Base-by-base conservation (phyloP, 1,140 invertebrate genomes). In the Pseudobourletiella spinata region DNA sequence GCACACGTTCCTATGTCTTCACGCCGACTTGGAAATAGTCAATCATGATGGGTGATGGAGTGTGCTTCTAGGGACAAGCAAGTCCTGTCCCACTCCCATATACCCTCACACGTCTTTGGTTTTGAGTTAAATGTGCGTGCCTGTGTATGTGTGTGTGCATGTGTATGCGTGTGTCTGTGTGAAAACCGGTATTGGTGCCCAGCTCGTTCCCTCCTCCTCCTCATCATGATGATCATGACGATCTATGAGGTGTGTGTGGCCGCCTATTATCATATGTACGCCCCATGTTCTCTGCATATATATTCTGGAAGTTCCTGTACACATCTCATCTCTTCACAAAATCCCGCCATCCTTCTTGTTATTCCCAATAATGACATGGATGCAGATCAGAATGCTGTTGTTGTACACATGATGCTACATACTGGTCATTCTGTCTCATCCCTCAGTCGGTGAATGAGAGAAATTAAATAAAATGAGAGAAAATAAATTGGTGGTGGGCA, bases 101-200 rank as follows among this genome's bases (percentile, higher is more conserved):
- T n/a, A n/a, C n/a, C n/a, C n/a, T n/a, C n/a, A n/a, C n/a, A n/a
- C n/a, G n/a, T 39, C 32, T 39, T 39, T 39, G 20, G 26, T 48
- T 50, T 59, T 61, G 29, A 30, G 28, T 61, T 48, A 35, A 61
- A 54, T 26, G 50, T 61, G 59, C 44, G 24, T 18, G 32, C 44
- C n/a, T n/a, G n/a, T n/a, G n/a, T n/a, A n/a, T n/a, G n/a, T n/a
- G n/a, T n/a, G n/a, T n/a, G n/a, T n/a, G n/a, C n/a, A n/a, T n/a
- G n/a, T n/a, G n/a, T n/a, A n/a, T n/a, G n/a, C n/a, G n/a, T n/a
- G n/a, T n/a, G n/a, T n/a, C n/a, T 39, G 11, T 39, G 35, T 11
- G 24, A 44, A 63, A 63, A 58, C 61, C 61, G 46, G 61, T 58
- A 63, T 63, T 57, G 54, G 24, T 57, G 30, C 22, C 29, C 29